Evolutionary conservation across 2,888 invertebrate genomes (phyloP), one percentile per base, ranked within the genome.

Genomic region (Drosophila maculinotata): DNA sequence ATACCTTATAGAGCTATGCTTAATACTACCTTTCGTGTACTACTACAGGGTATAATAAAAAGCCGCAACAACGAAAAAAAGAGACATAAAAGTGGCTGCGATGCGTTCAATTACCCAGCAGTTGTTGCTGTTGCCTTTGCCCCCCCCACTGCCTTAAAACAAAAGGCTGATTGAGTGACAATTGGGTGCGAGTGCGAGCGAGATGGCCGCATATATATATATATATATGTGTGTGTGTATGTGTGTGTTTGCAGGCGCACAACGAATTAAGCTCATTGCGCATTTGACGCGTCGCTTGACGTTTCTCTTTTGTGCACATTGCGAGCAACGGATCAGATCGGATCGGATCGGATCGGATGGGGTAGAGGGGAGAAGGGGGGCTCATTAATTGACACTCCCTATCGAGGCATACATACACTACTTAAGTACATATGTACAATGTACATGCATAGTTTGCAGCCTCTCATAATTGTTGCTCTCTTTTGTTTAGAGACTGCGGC

Each of bases 241-340:
- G 36, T 33, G 48, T 66, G 25, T 48, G 59, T 42, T 60, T 69
- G 84, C 79, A 72, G 44, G 78, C 81, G 85, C 68, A 57, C 56
- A 69, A 62, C 70, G 75, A 84, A 84, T 80, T 79, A 88, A 83
- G 89, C 87, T 84, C 87, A 83, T 83, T 88, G 87, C 87, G 78
- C 89, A 90, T 89, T 89, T 89, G 82, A 89, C 82, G 88, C 81
- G 82, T 74, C 58, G 77, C 76, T 88, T 88, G 88, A 81, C 87
- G 83, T 83, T 88, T 76, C 72, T 83, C 74, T 84, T 89, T 84
- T 79, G 72, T 73, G 69, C 58, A 39, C 63, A 48, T 45, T 35
- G 28, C 15, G 17, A 31, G 33, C 44, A 44, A 57, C 47, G 25
- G 57, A 45, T 12, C 44, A 4, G 39, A 48, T 35, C 36, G 52